A percentile compares a stretch with the other conserved stretches of the same genome.
Evolutionary conservation across 1,140 invertebrate species (phyloP).

Genomic region (Varroa destructor): DNA sequence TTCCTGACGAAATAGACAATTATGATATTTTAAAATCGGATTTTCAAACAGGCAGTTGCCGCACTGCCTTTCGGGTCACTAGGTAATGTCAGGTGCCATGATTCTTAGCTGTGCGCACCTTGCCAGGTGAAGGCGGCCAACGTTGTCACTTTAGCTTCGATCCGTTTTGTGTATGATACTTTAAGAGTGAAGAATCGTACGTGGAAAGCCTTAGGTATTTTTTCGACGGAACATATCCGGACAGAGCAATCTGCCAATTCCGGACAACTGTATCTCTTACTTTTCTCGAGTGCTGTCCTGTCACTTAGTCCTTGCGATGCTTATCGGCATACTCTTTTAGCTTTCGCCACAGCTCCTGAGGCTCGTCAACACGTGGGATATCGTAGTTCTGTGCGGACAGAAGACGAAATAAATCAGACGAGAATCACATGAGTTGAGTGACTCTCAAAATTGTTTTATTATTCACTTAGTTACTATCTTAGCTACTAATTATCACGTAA

Average conservation of each 20-base stretch:
- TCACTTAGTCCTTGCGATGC: conserved; percentile 45
- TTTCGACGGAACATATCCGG: background rate
- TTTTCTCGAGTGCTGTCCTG: background rate
- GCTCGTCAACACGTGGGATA: conserved; percentile 67
- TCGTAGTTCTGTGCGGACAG: conserved; percentile 38
- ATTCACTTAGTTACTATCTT: background rate
- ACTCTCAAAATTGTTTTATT: background rate
- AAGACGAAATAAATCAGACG: background rate
- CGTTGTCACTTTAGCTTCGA: too few relatives aligned
- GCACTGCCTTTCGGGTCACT: too few relatives aligned
- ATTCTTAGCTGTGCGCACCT: too few relatives aligned
- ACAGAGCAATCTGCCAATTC: background rate
- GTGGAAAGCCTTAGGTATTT: background rate
- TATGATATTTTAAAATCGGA: too few relatives aligned
- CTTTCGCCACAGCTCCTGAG: conserved; percentile 52
- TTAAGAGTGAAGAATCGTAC: background rate
- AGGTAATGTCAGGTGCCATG: too few relatives aligned
- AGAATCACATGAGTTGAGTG: background rate
- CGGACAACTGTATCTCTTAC: background rate
- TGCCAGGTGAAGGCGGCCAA: too few relatives aligned
- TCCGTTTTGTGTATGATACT: background rate
- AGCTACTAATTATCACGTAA: background rate
- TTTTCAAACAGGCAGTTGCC: too few relatives aligned
- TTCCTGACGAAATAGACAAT: too few relatives aligned
- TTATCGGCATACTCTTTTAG: conserved; percentile 53